Base-by-base conservation (phyloP, 64 coral and sea anemone genomes). In the Astreopora myriophthalma region DNA sequence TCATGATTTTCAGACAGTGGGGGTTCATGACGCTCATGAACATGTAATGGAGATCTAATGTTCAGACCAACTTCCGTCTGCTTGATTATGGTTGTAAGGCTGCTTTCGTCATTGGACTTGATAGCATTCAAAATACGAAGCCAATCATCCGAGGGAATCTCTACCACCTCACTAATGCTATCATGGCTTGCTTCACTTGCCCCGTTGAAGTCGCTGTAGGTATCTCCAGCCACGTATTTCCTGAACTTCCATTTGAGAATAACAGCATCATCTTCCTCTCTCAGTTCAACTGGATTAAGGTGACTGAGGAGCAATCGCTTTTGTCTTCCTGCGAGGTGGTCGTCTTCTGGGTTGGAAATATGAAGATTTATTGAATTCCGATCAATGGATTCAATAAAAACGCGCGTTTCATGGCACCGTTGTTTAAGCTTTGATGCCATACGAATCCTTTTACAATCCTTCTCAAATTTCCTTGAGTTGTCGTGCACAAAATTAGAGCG, bases 381-480 rank as follows among this genome's bases (percentile, higher is more conserved):
- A 31, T 92, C 90, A 3, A 96, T 44, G 7, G 64, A 34, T 46
- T 92, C 94, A 85, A 93, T 68, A 20, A 93, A 88, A 34, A 69
- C 46, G 10, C 38, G 65, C 24, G 86, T 93, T 1, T 57, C 66
- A 13, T 84, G 78, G 52, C 76, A 89, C 22, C 48, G 63, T 25
- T 79, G 22, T 22, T 42, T 60, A 29, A 98, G 73, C 34, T 89
- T 44, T 2, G 34, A 68, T 22, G 96, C 96, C 42, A 98, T 74
- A 42, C 60, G 65, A 28, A 95, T 73, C 24, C 81, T 91, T 48
- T 95, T 95, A 25, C 86, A 92, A 34, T 89, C 80, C 74, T 89
- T 98, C 0, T 88, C 86, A 73, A 99, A 99, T 57, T 89, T 95
- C 10, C 60, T 51, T 20, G 72, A 22, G 66, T 95, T 94, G 36